phyloP scores from a whole-genome alignment of 2,888 invertebrate genomes.

The Amphipoea oculea region DNA sequence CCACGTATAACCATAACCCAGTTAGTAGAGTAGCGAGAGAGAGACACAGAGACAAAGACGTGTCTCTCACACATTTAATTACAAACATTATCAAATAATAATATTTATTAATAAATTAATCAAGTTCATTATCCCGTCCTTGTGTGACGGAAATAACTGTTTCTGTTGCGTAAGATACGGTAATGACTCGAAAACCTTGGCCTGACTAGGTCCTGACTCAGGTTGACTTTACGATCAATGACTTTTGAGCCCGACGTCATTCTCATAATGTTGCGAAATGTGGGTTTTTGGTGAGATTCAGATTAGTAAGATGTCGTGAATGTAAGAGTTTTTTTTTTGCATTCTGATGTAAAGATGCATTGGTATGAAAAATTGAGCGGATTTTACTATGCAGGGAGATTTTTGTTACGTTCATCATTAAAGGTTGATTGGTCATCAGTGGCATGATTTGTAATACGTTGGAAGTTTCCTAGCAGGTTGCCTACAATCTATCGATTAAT shows the following conservation, averaged over 20 bases:
- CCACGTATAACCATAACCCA: neutral
- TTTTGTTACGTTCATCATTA: neutral
- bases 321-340: constrained; percentile 3
- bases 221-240: constrained; percentile 43
- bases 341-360: neutral
- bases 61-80: neutral
- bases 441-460: neutral
- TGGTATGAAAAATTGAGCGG: neutral
- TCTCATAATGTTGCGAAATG: constrained; percentile 14
- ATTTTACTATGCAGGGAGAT: neutral
- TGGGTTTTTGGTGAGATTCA: constrained; percentile 23
- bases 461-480: neutral
- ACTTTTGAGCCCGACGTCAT: constrained; percentile 49
- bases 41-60: too few species aligned
- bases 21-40: too few species aligned
- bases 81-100: neutral
- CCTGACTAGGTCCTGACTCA: constrained; percentile 58
- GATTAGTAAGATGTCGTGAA: constrained; percentile 19
- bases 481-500: neutral
- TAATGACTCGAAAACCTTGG: constrained; percentile 57
- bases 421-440: neutral
- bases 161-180: constrained; percentile 54
- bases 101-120: constrained; percentile 14
- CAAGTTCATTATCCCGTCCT: constrained; percentile 41
- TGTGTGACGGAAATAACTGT: constrained; percentile 48